Evolutionary conservation across 2,888 invertebrate genomes (phyloP), one percentile per base, ranked within the genome.

Genomic region (Drosophila rellima): DNA sequence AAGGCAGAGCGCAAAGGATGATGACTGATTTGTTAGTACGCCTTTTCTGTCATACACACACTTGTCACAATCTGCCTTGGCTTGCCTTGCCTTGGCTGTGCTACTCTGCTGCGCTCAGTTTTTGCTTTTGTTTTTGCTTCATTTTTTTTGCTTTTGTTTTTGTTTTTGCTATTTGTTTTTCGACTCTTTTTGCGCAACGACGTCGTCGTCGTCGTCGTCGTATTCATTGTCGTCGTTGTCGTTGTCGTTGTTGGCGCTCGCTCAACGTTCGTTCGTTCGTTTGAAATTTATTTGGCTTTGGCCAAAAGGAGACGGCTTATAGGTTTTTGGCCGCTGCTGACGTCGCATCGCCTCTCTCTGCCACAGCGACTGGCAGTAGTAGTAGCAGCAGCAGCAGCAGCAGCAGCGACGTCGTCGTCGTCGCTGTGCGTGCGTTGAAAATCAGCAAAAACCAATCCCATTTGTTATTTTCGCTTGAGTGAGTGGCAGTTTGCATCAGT

Each of bases 371-470:
- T 42, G 40, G 40, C 42, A 62, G 68, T 74, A 55, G 52, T 37
- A 39, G 74, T 50, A 62, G 67, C 56, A 55, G 57, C 59, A 65
- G 74, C 52, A 62, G 67, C 56, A 55, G 57, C 59, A 65, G 72
- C 65, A 35, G 60, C 37, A 52, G 29, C 59, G 61, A 66, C 65
- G 71, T 62, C 67, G 70, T 65, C 65, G 71, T 47, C 35, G 67
- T 42, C 57, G 69, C 59, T 72, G 66, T 84, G 80, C 80, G 80
- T 82, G 80, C 80, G 82, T 83, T 88, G 83, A 77, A 89, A 91
- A 90, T 91, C 91, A 91, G 91, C 91, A 92, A 92, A 92, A 92
- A 92, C 92, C 92, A 92, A 92, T 92, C 92, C 92, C 92, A 92
- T 92, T 92, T 92, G 91, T 92, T 92, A 92, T 92, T 90, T 91